These are phyloP conservation scores for Drosophila sordidula DNA, from an alignment of 2,888 invertebrate species.

Conservation along the genomic window DNA sequence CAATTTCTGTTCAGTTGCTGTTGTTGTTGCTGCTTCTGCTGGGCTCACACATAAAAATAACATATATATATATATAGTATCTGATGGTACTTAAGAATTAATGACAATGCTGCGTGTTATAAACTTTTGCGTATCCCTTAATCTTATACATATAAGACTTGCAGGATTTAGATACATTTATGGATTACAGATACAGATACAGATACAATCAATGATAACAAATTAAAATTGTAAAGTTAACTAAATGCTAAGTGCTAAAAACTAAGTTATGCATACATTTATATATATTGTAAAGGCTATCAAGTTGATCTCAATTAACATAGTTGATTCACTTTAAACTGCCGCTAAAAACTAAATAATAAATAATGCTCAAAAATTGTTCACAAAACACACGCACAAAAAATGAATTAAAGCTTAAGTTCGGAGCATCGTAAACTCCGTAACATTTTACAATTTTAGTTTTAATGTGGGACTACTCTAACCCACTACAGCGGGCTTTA, in stretches of 20 bases:
- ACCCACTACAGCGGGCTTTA: slow-evolving; percentile 3
- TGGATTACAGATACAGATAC: slow-evolving; percentile 40
- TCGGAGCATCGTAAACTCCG: slow-evolving; percentile 24
- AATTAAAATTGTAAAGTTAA: slow-evolving; percentile 60
- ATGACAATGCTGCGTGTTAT: slow-evolving; percentile 76
- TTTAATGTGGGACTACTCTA: neutral
- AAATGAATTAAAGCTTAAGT: slow-evolving; percentile 72
- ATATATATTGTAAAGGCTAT: slow-evolving; percentile 21
- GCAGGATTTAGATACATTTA: slow-evolving; percentile 47
- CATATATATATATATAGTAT: slow-evolving; percentile 40
- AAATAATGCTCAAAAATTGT: slow-evolving; percentile 63
- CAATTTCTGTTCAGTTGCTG: slow-evolving; percentile 42
- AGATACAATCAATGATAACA: slow-evolving; percentile 65
- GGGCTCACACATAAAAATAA: slow-evolving; percentile 66
- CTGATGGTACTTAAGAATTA: slow-evolving; percentile 61
- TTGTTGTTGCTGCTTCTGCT: slow-evolving; percentile 28
- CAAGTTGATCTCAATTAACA: slow-evolving; percentile 26
- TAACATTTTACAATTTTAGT: slow-evolving; percentile 42
- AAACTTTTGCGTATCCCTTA: slow-evolving; percentile 51
- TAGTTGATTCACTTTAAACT: slow-evolving; percentile 28
- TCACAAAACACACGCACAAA: slow-evolving; percentile 49
- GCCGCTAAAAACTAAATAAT: slow-evolving; percentile 76
- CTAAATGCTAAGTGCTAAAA: slow-evolving; percentile 52
- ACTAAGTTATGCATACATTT: slow-evolving; percentile 18
- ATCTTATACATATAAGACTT: slow-evolving; percentile 66